Evolutionary conservation across 2,888 invertebrate genomes (phyloP).

Genomic region (Leptothorax acervorum): DNA sequence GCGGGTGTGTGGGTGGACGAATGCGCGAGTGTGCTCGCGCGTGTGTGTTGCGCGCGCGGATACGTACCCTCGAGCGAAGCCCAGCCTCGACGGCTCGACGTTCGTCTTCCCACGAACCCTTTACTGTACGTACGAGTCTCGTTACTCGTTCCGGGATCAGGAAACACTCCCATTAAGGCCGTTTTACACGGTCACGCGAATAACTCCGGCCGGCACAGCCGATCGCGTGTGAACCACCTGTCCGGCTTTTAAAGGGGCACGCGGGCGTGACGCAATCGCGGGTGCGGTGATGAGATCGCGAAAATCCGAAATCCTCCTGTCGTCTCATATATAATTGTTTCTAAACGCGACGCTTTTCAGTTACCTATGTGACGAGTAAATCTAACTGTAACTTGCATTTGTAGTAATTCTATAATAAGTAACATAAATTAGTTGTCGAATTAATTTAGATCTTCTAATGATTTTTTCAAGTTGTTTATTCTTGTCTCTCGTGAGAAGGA

Average conservation of each 20-base stretch:
- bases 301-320: not conserved
- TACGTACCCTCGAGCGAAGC: constrained; percentile 61
- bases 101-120: constrained; percentile 76
- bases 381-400: not conserved
- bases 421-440: too few species aligned
- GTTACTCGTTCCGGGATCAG: constrained; percentile 73
- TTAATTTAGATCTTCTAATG: not conserved
- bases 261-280: not conserved
- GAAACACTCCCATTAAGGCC: constrained; percentile 76
- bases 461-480: not conserved
- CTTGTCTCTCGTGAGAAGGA: not conserved
- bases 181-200: constrained; percentile 68
- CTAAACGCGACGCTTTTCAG: not conserved
- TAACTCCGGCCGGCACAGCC: constrained; percentile 6
- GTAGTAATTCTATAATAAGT: not conserved
- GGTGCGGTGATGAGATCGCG: not conserved
- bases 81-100: constrained; percentile 63
- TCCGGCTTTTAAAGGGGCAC: not conserved
- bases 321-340: not conserved
- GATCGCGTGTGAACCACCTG: constrained; percentile 50
- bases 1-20: not conserved
- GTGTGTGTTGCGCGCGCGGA: constrained; percentile 50
- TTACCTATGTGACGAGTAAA: not conserved
- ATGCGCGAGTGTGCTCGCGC: not conserved
- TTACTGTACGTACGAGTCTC: constrained; percentile 70